Conservation (phyloP, 2,113 vertebrate species). For the Xiphorhynchus elegans region DNA sequence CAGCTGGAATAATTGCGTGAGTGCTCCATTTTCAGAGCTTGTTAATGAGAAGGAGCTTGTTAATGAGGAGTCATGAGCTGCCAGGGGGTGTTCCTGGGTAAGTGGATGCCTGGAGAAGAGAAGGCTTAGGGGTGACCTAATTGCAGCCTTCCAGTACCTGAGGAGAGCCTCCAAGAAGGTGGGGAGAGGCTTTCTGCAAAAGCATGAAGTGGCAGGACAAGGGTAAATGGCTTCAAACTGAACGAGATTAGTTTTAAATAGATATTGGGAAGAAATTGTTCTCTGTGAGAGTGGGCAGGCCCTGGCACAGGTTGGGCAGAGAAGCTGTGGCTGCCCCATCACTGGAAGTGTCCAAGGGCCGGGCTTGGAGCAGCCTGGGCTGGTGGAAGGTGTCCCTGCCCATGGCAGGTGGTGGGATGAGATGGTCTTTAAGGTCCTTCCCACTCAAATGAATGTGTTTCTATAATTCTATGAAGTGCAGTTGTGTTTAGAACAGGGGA, state of each 20-base stretch:
- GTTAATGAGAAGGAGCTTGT: not conserved
- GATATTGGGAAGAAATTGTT: not conserved
- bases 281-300: rapidly evolving
- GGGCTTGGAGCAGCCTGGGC: not conserved
- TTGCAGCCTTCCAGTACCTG: not conserved
- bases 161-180: not conserved
- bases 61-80: not conserved
- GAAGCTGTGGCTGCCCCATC: not conserved
- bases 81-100: not conserved
- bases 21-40: not conserved
- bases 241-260: not conserved
- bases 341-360: not conserved
- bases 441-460: not conserved
- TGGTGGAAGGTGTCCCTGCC: not conserved
- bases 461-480: not conserved
- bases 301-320: not conserved
- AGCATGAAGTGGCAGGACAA: not conserved
- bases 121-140: not conserved
- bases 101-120: not conserved
- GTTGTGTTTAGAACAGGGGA: not conserved
- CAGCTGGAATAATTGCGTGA: not conserved
- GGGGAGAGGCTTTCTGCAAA: not conserved
- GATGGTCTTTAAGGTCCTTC: not conserved
- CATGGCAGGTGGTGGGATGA: too few relatives aligned
- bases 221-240: not conserved